A percentile compares a stretch with the other conserved stretches of the same genome.
phyloP scores from a whole-genome alignment of 2,888 invertebrate genomes.

The Apamea monoglypha region DNA sequence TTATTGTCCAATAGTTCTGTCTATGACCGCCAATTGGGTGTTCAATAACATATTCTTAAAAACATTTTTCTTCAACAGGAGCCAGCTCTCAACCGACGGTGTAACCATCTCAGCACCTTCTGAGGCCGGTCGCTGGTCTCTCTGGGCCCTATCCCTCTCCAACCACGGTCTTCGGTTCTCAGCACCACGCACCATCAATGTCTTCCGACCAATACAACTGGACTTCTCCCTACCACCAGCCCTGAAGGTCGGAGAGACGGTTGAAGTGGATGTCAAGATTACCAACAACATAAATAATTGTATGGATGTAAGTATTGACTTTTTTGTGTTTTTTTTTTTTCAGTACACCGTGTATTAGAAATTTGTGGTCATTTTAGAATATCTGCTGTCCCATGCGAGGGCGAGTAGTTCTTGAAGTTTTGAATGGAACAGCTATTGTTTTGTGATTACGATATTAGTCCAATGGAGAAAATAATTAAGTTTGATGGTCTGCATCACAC shows the following conservation, averaged over 20 bases:
- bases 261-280: slow-evolving; percentile 93
- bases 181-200: slow-evolving; percentile 90
- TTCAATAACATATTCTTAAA: not conserved
- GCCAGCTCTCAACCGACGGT: slow-evolving; percentile 90
- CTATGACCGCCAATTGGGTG: not conserved
- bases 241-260: slow-evolving; percentile 91
- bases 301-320: slow-evolving; percentile 91
- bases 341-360: not conserved
- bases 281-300: slow-evolving; percentile 92
- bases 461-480: not conserved
- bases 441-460: not conserved
- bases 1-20: not conserved
- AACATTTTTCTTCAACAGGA: slow-evolving; percentile 78
- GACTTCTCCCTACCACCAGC: slow-evolving; percentile 91
- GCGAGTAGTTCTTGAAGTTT: not conserved
- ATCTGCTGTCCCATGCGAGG: not conserved
- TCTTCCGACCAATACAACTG: slow-evolving; percentile 91
- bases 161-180: slow-evolving; percentile 89
- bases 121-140: slow-evolving; percentile 92
- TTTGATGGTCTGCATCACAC: not conserved
- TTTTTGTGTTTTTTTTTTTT: not conserved
- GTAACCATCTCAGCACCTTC: slow-evolving; percentile 91
- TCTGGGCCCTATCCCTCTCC: slow-evolving; percentile 91
- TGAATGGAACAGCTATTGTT: not conserved
- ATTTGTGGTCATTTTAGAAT: not conserved